A percentile compares a stretch with the other conserved stretches of the same genome.
These are phyloP conservation scores for Coturnix japonica DNA, from an alignment of 2,113 vertebrate genomes.

Conservation along the genomic window DNA sequence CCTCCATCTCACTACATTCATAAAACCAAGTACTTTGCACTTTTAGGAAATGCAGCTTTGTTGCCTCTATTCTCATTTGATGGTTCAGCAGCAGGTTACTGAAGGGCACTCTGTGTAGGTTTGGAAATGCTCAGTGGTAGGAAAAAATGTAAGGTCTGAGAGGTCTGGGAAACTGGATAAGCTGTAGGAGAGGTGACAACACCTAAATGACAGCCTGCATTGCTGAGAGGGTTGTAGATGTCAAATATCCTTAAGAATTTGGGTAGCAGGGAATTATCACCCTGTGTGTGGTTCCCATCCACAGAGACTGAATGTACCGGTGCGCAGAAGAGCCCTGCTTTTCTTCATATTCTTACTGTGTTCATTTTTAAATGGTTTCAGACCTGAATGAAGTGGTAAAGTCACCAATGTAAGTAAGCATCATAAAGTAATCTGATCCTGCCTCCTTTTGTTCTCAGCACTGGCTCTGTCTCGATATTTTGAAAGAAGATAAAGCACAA, in stretches of 20 bases:
- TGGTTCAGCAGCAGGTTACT: not conserved
- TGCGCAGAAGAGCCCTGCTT: not conserved
- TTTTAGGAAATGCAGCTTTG: not conserved
- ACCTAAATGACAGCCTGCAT: not conserved
- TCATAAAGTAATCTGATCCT: not conserved
- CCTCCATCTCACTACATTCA: not conserved
- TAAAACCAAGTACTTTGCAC: not conserved
- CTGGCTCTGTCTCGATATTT: not conserved
- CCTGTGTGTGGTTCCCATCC: not conserved
- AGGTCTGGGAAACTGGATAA: not conserved
- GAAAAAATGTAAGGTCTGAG: not conserved
- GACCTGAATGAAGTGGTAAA: not conserved
- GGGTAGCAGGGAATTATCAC: not conserved
- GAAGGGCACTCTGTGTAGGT: not conserved
- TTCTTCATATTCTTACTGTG: not conserved
- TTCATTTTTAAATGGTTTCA: not conserved
- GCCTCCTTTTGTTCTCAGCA: not conserved
- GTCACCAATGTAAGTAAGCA: not conserved
- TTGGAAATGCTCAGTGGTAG: not conserved
- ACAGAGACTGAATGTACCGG: not conserved
- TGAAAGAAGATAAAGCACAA: not conserved
- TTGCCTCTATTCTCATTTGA: not conserved
- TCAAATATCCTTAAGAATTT: not conserved
- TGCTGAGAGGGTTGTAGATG: not conserved
- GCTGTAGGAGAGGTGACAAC: not conserved